Evolutionary conservation across 2,113 vertebrate species (phyloP).

Genomic region (Oriolus oriolus): DNA sequence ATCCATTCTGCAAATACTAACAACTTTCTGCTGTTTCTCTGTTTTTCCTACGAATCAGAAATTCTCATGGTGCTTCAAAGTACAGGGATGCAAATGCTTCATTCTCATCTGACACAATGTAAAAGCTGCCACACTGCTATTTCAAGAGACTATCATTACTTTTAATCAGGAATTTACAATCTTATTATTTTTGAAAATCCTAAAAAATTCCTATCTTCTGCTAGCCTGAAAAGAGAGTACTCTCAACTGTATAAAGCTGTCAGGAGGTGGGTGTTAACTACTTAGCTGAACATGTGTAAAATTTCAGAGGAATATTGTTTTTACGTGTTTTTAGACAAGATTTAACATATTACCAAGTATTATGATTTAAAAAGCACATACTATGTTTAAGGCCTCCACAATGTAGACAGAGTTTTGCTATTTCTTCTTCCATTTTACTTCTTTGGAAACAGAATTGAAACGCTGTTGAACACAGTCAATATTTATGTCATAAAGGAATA

Average conservation of each 20-base stretch:
- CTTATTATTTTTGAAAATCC: neutral
- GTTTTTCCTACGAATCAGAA: neutral
- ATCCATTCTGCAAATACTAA: constrained; percentile 8
- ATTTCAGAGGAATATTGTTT: neutral
- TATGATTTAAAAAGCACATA: neutral
- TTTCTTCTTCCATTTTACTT: neutral
- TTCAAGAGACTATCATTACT: neutral
- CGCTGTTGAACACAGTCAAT: neutral
- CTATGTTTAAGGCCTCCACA: neutral
- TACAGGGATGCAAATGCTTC: neutral
- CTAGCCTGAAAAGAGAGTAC: neutral
- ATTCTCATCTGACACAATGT: neutral
- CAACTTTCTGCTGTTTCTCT: neutral
- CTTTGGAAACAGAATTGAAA: neutral
- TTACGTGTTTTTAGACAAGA: neutral
- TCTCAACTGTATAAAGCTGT: neutral
- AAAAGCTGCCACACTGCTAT: neutral
- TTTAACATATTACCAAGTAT: neutral
- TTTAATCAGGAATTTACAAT: neutral
- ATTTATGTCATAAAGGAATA: neutral
- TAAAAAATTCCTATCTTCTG: neutral
- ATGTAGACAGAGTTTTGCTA: neutral
- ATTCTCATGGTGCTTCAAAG: neutral
- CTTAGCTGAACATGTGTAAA: neutral
- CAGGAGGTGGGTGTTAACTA: neutral